phyloP scores from a whole-genome alignment of 1,140 invertebrate genomes.

The Drosophila nannoptera region DNA sequence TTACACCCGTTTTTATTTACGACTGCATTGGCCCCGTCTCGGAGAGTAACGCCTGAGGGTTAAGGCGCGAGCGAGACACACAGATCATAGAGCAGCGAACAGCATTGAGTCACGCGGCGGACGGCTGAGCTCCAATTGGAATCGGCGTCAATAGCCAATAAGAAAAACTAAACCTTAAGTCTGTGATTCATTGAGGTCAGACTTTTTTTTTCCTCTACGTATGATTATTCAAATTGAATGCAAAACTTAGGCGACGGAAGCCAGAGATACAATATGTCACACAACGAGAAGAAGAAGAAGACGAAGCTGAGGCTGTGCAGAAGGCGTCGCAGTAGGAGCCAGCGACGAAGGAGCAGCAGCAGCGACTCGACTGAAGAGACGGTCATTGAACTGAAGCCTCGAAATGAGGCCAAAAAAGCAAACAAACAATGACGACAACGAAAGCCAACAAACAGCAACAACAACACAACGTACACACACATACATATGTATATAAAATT shows the following conservation, averaged over 20 bases:
- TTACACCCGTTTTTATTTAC: conserved; percentile 46
- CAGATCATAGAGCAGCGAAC: too few species aligned
- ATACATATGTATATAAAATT: conserved; percentile 27
- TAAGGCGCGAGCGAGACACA: neutral
- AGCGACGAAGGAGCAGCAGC: neutral
- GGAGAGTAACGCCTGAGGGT: conserved; percentile 3
- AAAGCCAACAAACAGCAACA: conserved; percentile 28
- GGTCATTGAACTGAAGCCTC: conserved; percentile 59
- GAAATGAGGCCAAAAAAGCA: conserved; percentile 60
- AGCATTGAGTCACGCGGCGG: neutral
- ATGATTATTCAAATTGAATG: conserved; percentile 38
- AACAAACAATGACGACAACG: conserved; percentile 39
- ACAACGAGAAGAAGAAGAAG: conserved; percentile 13
- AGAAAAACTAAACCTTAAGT: neutral
- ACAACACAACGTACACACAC: conserved; percentile 11
- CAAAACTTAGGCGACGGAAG: conserved; percentile 34
- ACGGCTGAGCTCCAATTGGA: neutral
- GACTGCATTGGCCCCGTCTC: conserved; percentile 51
- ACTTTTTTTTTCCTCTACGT: conserved; percentile 10
- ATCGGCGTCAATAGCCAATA: neutral
- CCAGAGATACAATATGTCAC: conserved; percentile 20
- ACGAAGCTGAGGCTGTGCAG: neutral
- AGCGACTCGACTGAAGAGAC: neutral
- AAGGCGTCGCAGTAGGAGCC: neutral
- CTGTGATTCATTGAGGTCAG: conserved; percentile 28